These are phyloP conservation scores for Synergus itoensis DNA, from an alignment of 2,888 invertebrate species.

Conservation along the genomic window DNA sequence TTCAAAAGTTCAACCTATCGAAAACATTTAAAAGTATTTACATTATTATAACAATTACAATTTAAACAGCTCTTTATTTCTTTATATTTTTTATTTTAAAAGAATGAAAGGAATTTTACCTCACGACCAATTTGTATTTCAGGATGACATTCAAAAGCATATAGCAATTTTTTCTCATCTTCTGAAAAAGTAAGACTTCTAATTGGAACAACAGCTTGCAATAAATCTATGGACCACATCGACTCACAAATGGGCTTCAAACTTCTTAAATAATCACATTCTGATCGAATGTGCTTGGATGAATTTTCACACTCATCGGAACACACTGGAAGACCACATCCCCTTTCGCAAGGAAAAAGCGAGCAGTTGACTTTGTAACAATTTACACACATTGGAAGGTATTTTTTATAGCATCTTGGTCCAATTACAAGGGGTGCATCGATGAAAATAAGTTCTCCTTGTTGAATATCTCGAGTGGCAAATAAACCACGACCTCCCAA, in stretches of 20 bases:
- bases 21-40: not conserved
- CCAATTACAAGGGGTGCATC: slow-evolving; percentile 86
- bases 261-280: slow-evolving; percentile 83
- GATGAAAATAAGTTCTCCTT: slow-evolving; percentile 85
- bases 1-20: slow-evolving; percentile 74
- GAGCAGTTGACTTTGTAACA: slow-evolving; percentile 80
- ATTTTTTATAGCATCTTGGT: slow-evolving; percentile 81
- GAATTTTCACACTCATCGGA: slow-evolving; percentile 82
- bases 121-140: slow-evolving; percentile 81
- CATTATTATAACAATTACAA: no score
- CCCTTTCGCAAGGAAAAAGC: slow-evolving; percentile 80
- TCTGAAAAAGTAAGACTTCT: slow-evolving; percentile 76
- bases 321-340: slow-evolving; percentile 86
- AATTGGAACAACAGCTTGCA: slow-evolving; percentile 77
- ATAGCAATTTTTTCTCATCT: slow-evolving; percentile 79
- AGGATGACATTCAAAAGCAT: slow-evolving; percentile 80
- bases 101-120: slow-evolving; percentile 65
- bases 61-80: no score
- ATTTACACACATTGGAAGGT: slow-evolving; percentile 82
- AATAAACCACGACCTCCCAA: slow-evolving; percentile 87
- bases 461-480: slow-evolving; percentile 83
- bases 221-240: slow-evolving; percentile 73
- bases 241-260: slow-evolving; percentile 79
- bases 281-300: slow-evolving; percentile 79
- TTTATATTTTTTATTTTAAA: not conserved